Evolutionary conservation across 37 sponge, comb jelly and placozoan species (phyloP).

Genomic region (Amphimedon queenslandica): DNA sequence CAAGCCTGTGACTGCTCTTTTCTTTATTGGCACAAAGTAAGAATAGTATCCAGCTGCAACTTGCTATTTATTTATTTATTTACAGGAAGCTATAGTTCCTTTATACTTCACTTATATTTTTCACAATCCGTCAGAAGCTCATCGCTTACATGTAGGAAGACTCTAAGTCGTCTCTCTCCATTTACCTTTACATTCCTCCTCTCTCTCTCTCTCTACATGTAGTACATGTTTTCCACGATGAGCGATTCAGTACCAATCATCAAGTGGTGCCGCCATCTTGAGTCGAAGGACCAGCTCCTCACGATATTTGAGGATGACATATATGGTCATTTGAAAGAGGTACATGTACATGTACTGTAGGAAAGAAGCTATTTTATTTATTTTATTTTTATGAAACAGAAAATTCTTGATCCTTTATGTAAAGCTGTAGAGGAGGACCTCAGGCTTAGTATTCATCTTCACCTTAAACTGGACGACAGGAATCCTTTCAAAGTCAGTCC

Average conservation of each 20-base stretch:
- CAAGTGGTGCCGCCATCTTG: conserved; percentile 44
- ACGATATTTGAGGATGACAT: conserved; percentile 69
- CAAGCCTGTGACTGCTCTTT: conserved; percentile 86
- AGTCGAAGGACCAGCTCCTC: conserved; percentile 39
- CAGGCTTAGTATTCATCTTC: conserved; percentile 77
- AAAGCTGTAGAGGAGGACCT: conserved; percentile 86
- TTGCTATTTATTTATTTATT: not conserved
- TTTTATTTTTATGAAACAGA: not conserved
- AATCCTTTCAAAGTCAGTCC: conserved; percentile 86
- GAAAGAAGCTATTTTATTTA: too few relatives aligned
- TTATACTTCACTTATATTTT: conserved; percentile 74
- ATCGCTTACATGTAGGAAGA: conserved; percentile 71
- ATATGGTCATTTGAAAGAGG: conserved; percentile 21
- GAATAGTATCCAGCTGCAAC: not conserved
- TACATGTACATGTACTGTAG: conserved; percentile 2
- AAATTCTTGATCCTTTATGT: conserved; percentile 72
- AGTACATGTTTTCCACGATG: conserved; percentile 94
- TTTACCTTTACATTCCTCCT: not conserved
- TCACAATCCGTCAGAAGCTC: conserved; percentile 66
- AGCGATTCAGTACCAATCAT: conserved; percentile 81
- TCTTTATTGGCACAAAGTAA: conserved; percentile 94
- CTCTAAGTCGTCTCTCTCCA: not conserved
- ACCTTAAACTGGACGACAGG: conserved; percentile 89
- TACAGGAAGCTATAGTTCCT: conserved; percentile 68
- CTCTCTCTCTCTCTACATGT: conserved; percentile 16